Evolutionary conservation across 2,888 invertebrate species (phyloP), one percentile per base, ranked within the genome.

Genomic region (Rutpela maculata): DNA sequence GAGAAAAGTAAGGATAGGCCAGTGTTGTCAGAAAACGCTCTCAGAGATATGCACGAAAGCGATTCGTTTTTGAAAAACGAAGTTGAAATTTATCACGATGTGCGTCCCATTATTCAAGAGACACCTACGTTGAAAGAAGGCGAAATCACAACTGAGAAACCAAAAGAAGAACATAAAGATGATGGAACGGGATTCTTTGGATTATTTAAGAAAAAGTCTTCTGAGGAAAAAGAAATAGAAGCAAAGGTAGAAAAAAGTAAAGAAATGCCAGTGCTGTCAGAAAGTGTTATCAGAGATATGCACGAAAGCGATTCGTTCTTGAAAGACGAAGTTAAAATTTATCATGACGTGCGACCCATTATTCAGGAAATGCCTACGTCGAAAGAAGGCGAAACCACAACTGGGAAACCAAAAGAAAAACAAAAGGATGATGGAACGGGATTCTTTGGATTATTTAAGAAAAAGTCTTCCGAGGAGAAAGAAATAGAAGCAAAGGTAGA

Each of bases 71-170:
- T 70, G 22, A 78, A 78, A 62, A 35, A 63, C 12, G 81, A 81
- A 76, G 62, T 80, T n/a, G 66, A 75, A 9, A 74, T 66, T 43
- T 80, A 80, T 60, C 71, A 81, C 11, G 81, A 80, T 71, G 81
- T 78, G 1, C 43, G 71, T 15, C 71, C 71, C 11, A 50, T 76
- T 65, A 19, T 19, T 57, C 7, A 18, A 9, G 57, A 38, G 12
- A 67, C 18, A 57, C 1, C 18, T 22, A 31, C 15, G 22, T 9
- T 11, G 12, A 57, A 57, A 57, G 62, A 26, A n/a, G 31, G 15
- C 4, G 35, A 57, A 57, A 4, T 18, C 12, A 3, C 26, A 57
- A 35, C 35, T 35, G 35, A 69, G 57, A 69, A 69, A 68, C 19
- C 75, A 75, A 68, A 59, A 1, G 67, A 55, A 50, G 15, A 50